phyloP scores from a whole-genome alignment of 2,888 invertebrate genomes.

The Strigamia maritima region DNA sequence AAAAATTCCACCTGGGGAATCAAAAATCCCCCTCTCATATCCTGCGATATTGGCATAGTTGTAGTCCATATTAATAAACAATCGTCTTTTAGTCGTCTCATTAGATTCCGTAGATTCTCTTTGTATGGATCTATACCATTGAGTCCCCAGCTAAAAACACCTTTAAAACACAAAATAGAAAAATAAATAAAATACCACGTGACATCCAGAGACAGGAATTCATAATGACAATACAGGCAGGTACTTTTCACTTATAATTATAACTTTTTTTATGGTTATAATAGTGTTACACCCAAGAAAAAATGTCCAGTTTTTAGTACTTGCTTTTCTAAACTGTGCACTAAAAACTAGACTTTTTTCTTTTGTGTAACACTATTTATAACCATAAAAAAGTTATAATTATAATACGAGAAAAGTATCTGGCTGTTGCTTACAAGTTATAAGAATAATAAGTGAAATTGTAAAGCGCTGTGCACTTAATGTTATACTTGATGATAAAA shows the following conservation, averaged over 20 bases:
- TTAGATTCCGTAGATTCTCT: conserved; percentile 52
- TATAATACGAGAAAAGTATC: no score
- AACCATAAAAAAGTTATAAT: no score
- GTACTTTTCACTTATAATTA: no score
- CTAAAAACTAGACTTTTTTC: no score
- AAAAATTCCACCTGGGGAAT: conserved; percentile 54
- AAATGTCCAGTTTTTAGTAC: no score
- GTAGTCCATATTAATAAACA: conserved; percentile 57
- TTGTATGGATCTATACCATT: conserved; percentile 51
- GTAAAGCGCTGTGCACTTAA: neutral
- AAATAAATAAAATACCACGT: conserved; percentile 49
- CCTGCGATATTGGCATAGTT: conserved; percentile 54
- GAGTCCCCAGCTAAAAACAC: conserved; percentile 48
- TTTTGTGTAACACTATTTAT: no score
- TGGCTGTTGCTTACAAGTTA: no score
- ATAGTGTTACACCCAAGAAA: no score
- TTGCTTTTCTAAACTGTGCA: no score
- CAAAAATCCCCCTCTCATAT: conserved; percentile 55
- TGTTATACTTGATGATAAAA: neutral
- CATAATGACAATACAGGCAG: conserved; percentile 55
- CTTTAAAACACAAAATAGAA: neutral
- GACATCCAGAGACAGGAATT: conserved; percentile 57
- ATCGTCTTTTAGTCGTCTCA: conserved; percentile 50
- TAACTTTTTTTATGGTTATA: no score
- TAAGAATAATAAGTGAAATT: neutral